These are phyloP conservation scores for Nephotettix cincticeps DNA, from an alignment of 1,140 invertebrate species.

Conservation along the genomic window DNA sequence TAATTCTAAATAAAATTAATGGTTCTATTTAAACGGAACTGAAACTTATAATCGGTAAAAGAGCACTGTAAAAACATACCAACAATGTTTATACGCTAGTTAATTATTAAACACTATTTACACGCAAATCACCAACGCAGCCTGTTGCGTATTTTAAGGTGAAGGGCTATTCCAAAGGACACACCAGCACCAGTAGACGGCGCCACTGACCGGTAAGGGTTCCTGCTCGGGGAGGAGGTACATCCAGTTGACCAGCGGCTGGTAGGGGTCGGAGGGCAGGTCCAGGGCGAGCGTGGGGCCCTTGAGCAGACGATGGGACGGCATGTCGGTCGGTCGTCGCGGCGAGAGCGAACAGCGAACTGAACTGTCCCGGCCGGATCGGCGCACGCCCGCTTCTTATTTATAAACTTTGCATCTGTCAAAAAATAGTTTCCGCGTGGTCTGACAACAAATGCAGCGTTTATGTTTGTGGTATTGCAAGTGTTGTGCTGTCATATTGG, in stretches of 20 bases:
- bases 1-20: too few relatives aligned
- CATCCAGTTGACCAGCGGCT: constrained; percentile 11
- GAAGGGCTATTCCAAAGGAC: too few relatives aligned
- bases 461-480: too few relatives aligned
- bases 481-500: too few relatives aligned
- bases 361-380: background rate
- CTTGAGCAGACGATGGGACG: constrained; percentile 7
- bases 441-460: background rate
- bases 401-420: constrained; percentile 23
- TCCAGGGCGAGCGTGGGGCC: background rate
- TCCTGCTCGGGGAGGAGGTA: background rate
- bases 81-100: too few relatives aligned
- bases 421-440: constrained; percentile 17
- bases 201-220: background rate
- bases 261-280: background rate
- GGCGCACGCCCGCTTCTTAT: constrained; percentile 5
- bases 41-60: too few relatives aligned
- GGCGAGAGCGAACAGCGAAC: background rate
- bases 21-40: too few relatives aligned
- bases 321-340: background rate
- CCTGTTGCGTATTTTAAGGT: too few relatives aligned
- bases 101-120: too few relatives aligned
- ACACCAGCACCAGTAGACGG: too few relatives aligned
- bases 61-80: too few relatives aligned
- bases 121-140: too few relatives aligned